A percentile compares a stretch with the other conserved stretches of the same genome.
Conservation (phyloP, 2,888 invertebrate species). For the Acanthosepion esculentum region DNA sequence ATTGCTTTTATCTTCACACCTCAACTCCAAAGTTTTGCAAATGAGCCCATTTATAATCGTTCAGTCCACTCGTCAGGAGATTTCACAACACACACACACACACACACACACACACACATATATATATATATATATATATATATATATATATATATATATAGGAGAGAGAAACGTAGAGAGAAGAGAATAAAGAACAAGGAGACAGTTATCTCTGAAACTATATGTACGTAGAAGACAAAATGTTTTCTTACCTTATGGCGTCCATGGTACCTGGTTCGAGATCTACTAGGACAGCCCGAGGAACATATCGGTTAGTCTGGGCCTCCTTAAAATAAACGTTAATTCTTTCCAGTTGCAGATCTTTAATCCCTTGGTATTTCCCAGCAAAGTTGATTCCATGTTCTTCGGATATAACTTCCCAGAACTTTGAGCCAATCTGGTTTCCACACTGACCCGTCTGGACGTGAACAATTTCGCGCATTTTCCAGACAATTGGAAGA, state of each 20-base stretch:
- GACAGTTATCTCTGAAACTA: no score
- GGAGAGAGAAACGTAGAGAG: neutral
- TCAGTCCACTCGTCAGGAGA: no score
- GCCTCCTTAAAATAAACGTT: conserved; percentile 94
- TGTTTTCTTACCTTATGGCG: neutral
- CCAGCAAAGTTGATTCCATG: conserved; percentile 72
- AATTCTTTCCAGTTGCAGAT: conserved; percentile 58
- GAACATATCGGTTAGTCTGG: neutral
- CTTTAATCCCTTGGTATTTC: conserved; percentile 65
- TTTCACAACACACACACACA: no score
- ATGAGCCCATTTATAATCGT: no score
- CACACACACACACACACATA: no score
- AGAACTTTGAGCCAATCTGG: conserved; percentile 61
- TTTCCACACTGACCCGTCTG: conserved; percentile 56
- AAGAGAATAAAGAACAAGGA: no score
- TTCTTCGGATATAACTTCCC: conserved; percentile 73
- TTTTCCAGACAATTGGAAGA: neutral
- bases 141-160: neutral
- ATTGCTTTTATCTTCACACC: no score
- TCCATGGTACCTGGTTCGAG: conserved; percentile 37
- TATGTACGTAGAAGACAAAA: neutral
- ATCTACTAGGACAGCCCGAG: neutral
- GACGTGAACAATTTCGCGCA: conserved; percentile 55
- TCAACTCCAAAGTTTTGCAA: no score
- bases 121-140: neutral